phyloP scores from a whole-genome alignment of 1,140 invertebrate genomes.

The Zelostemma sp. region DNA sequence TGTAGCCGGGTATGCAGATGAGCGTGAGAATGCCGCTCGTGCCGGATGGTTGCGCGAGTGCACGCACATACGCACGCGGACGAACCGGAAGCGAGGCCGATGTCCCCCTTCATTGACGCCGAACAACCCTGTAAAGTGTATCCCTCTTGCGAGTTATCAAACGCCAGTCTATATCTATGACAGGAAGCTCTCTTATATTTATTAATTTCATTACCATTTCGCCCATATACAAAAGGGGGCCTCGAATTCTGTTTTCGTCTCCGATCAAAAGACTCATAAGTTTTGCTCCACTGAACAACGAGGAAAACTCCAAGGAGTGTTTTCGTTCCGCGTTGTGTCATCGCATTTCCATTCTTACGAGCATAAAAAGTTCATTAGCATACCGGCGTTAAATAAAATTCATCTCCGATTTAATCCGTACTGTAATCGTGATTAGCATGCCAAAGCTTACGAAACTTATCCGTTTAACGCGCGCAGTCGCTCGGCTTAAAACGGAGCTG shows the following conservation, averaged over 20 bases:
- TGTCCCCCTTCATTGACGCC: constrained; percentile 35
- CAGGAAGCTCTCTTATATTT: constrained; percentile 1
- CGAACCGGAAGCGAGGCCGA: constrained; percentile 60
- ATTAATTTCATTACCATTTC: not conserved
- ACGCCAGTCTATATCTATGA: not conserved
- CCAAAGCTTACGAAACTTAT: not conserved
- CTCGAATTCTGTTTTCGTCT: not conserved
- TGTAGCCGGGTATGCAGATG: constrained; percentile 66
- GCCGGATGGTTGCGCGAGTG: constrained; percentile 61
- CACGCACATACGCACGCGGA: constrained; percentile 19
- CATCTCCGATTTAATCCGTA: not conserved
- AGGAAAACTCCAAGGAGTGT: not conserved
- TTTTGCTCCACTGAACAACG: too few relatives aligned
- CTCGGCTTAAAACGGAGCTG: too few relatives aligned
- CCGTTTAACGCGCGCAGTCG: not conserved
- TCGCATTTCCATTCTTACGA: not conserved
- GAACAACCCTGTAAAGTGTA: constrained; percentile 21
- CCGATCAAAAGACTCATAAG: constrained; percentile 6
- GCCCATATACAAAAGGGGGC: not conserved
- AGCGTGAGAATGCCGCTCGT: constrained; percentile 68
- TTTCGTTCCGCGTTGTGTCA: not conserved
- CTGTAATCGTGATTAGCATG: not conserved
- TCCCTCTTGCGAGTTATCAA: constrained; percentile 14
- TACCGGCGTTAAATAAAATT: not conserved
- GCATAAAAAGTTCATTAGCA: not conserved